phyloP scores from a whole-genome alignment of 2,113 vertebrate species.

The Rhagologus leucostigma region DNA sequence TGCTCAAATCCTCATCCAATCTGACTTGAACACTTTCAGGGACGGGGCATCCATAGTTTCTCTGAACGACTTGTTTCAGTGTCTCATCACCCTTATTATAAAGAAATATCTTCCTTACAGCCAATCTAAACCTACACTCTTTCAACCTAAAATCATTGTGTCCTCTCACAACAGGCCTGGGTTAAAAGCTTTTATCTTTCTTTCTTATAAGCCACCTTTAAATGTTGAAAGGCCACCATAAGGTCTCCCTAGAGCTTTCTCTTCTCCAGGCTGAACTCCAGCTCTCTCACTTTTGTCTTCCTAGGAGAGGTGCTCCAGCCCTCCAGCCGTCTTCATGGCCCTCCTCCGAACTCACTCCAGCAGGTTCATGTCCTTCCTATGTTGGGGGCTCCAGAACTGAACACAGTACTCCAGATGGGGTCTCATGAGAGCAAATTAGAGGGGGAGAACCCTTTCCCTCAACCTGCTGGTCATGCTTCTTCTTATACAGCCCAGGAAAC shows the following conservation, averaged over 20 bases:
- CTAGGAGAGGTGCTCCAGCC: neutral
- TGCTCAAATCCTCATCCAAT: neutral
- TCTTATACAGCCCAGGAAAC: neutral
- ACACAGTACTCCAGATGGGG: neutral
- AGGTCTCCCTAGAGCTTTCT: neutral
- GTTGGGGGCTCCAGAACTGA: accelerated
- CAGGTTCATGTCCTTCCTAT: accelerated
- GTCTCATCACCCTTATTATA: neutral
- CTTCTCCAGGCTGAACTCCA: neutral
- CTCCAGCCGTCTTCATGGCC: accelerated
- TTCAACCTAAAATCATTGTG: neutral
- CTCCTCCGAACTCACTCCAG: neutral
- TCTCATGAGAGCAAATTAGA: accelerated
- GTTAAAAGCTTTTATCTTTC: neutral
- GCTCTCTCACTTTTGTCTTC: neutral
- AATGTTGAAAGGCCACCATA: neutral
- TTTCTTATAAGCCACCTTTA: neutral
- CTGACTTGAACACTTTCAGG: neutral
- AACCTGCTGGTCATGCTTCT: accelerated
- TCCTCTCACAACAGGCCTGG: neutral
- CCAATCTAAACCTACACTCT: neutral
- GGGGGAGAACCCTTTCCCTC: neutral
- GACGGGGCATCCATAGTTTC: neutral
- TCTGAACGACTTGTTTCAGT: neutral
- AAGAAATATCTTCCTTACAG: neutral